A percentile compares a stretch with the other conserved stretches of the same genome.
Conservation (phyloP, 2,113 vertebrate genomes). For the Eublepharis macularius region DNA sequence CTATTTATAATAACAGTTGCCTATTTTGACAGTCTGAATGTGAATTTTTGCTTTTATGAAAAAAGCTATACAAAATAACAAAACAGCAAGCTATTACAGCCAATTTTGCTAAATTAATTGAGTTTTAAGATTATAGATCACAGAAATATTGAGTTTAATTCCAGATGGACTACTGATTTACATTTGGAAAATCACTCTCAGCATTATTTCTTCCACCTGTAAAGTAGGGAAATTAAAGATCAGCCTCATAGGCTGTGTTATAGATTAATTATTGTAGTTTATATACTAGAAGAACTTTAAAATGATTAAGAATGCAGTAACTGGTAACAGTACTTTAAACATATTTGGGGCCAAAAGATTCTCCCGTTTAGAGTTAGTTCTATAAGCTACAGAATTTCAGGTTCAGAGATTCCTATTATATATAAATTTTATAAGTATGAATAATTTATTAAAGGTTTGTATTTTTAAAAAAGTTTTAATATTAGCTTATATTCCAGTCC, state of each 20-base stretch:
- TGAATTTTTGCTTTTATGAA: not conserved
- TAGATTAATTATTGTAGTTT: not conserved
- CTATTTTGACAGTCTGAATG: not conserved
- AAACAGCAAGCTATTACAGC: not conserved
- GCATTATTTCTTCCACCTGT: not conserved
- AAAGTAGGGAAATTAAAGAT: not conserved
- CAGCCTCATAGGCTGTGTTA: not conserved
- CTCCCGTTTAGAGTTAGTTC: too few species aligned
- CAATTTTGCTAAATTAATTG: not conserved
- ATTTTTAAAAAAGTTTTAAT: not conserved
- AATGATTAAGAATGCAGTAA: too few species aligned
- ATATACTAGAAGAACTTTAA: too few species aligned
- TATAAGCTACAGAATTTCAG: too few species aligned
- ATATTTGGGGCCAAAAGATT: too few species aligned
- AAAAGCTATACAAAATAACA: not conserved
- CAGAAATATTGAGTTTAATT: not conserved
- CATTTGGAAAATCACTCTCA: too few species aligned
- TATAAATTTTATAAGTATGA: not conserved
- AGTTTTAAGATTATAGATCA: not conserved
- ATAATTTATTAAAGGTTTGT: not conserved
- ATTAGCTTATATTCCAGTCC: not conserved
- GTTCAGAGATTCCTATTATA: too few species aligned
- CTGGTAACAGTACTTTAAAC: too few species aligned
- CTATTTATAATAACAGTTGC: constrained; percentile 13
- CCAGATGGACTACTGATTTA: not conserved